A percentile compares a stretch with the other conserved stretches of the same genome.
phyloP scores from a whole-genome alignment of 2,888 invertebrate species.

The Chydorus sphaericus region DNA sequence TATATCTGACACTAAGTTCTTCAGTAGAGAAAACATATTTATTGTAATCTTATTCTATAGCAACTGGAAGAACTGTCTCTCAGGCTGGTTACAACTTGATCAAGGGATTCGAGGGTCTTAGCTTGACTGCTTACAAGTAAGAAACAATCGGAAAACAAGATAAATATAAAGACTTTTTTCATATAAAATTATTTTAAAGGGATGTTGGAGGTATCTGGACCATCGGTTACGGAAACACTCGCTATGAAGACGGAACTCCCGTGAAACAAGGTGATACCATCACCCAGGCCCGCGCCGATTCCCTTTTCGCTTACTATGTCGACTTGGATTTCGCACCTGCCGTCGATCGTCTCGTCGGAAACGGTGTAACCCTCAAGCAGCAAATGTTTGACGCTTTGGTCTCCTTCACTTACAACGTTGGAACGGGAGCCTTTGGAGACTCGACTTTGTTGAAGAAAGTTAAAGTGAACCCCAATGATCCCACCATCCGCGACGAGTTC shows the following conservation, averaged over 20 bases:
- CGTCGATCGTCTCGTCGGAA: background rate
- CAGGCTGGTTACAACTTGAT: slow-evolving; percentile 3
- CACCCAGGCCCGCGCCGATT: slow-evolving; percentile 1
- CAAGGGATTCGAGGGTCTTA: slow-evolving; percentile 5
- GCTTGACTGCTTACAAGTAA: background rate
- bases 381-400: slow-evolving; percentile 3
- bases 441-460: slow-evolving; percentile 3
- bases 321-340: background rate
- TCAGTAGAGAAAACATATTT: no score
- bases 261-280: slow-evolving; percentile 6
- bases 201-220: slow-evolving; percentile 5
- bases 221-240: slow-evolving; percentile 3
- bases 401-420: slow-evolving; percentile 8
- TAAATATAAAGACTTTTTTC: background rate
- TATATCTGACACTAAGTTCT: no score
- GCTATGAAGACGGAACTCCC: background rate
- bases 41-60: no score
- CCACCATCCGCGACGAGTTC: slow-evolving; percentile 6
- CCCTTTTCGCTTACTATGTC: slow-evolving; percentile 1
- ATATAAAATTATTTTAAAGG: background rate
- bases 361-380: background rate
- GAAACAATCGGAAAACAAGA: no score
- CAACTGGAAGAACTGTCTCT: background rate
- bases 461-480: background rate
- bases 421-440: background rate